Evolutionary conservation across 2,888 invertebrate species (phyloP), one percentile per base, ranked within the genome.

Genomic region (Heteromurus nitidus): DNA sequence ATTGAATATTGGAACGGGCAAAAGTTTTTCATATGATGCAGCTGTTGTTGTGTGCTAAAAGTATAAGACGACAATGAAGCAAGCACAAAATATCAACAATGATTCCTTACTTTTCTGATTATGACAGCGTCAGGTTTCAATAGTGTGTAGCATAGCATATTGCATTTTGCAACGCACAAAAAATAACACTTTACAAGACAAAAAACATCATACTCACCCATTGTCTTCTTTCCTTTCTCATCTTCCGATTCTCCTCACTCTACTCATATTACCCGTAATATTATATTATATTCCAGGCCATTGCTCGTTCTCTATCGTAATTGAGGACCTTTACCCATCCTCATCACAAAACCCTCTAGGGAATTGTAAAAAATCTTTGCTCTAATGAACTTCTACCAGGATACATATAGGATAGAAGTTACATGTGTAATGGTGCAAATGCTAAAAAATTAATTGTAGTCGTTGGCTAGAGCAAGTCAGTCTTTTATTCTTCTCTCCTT

Each of bases 321-420:
- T 22, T 31, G 30, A 11, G 47, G 68, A 76, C 76, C 76, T 68
- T 68, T 68, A 58, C 60, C 68, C 76, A 26, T 20, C 31, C 53
- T 65, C 22, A 36, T 75, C 31, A 36, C 7, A 67, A 42, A 68
- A 9, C 31, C 68, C 76, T 68, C 20, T 28, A 68, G 68, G 76
- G 68, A 75, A n/a, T 31, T 31, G 36, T n/a, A 67, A 65, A 24
- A 13, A 18, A 22, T 67, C n/a, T n/a, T n/a, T 55, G 65, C 24
- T 75, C 20, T 68, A 76, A 68, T 68, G 76, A 76, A 68, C 76
- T 68, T 31, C 31, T 67, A 50, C 44, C 75, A 75, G 58, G 62
- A 47, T 9, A 22, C 55, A 24, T 36, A 9, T 9, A 53, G 64
- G 62, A 28, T 28, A 50, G 74, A 42, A 22, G n/a, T 55, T 9